A percentile compares a stretch with the other conserved stretches of the same genome.
These are phyloP conservation scores for Umimayanthus chanpuru DNA, from an alignment of 92 coral and sea anemone genomes.

Conservation along the genomic window DNA sequence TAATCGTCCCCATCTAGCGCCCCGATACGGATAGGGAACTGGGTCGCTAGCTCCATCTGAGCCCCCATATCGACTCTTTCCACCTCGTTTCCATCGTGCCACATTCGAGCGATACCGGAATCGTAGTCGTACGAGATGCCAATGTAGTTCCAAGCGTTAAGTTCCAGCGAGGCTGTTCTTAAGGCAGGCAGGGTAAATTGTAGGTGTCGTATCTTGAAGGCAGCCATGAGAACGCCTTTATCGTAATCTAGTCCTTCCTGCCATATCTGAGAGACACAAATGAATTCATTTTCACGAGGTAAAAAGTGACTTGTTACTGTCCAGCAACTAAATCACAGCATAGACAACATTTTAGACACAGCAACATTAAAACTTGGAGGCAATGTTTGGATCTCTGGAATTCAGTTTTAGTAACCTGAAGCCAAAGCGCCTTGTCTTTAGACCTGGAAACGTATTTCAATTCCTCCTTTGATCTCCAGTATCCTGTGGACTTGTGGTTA, in stretches of 20 bases:
- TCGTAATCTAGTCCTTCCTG: constrained; percentile 59
- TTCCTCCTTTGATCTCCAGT: no score
- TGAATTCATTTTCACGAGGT: background rate
- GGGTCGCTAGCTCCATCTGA: no score
- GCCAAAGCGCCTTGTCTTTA: no score
- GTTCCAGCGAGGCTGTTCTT: constrained; percentile 50
- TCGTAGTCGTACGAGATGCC: constrained; percentile 74
- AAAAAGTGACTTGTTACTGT: background rate
- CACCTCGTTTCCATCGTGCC: constrained; percentile 44
- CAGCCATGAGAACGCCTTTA: constrained; percentile 57
- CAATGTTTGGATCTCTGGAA: background rate
- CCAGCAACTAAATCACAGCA: background rate
- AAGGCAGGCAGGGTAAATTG: constrained; percentile 37
- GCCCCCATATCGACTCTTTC: no score
- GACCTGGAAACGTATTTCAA: no score
- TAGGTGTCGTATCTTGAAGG: constrained; percentile 63
- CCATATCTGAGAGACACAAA: constrained; percentile 17
- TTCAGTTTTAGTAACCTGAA: no score
- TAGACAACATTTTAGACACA: background rate
- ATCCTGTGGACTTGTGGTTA: no score
- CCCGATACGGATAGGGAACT: no score
- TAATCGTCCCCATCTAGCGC: no score
- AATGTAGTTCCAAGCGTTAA: constrained; percentile 80
- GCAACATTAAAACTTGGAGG: background rate
- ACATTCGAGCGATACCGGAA: constrained; percentile 66